phyloP scores from a whole-genome alignment of 2,113 vertebrate species.

The Fregata magnificens region DNA sequence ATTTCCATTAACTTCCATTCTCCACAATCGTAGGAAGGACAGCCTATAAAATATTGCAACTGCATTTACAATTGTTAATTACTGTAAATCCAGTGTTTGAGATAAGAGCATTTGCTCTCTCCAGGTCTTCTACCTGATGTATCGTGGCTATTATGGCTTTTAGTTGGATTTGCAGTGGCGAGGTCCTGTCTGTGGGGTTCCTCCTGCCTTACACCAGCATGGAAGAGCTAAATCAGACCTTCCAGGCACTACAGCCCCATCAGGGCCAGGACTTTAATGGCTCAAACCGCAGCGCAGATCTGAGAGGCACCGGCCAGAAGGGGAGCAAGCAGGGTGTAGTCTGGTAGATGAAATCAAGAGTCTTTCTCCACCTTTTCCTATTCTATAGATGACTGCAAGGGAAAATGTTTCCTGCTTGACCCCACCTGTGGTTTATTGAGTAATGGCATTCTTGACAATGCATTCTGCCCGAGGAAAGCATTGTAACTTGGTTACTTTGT shows the following conservation, averaged over 20 bases:
- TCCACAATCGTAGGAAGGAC: neutral
- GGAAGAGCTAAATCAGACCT: neutral
- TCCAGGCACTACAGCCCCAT: accelerated
- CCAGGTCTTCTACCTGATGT: neutral
- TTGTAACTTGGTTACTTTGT: neutral
- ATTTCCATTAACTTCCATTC: conserved; percentile 46
- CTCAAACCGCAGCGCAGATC: neutral
- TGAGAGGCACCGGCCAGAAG: accelerated
- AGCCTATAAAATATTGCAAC: neutral
- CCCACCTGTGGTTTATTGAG: neutral
- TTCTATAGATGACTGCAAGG: neutral
- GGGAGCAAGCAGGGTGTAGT: neutral
- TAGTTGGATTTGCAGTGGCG: accelerated
- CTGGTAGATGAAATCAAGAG: neutral
- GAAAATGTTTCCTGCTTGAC: neutral
- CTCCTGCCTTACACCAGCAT: neutral
- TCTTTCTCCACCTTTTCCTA: neutral
- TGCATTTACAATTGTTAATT: conserved; percentile 48
- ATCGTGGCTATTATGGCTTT: accelerated
- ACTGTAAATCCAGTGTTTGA: neutral
- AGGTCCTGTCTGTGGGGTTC: neutral
- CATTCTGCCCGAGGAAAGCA: neutral
- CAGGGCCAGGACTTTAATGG: neutral
- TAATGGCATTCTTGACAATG: neutral
- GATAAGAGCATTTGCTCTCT: neutral